Base-by-base conservation (phyloP, 2,888 invertebrate species). In the Caenorhabditis drosophilae region DNA sequence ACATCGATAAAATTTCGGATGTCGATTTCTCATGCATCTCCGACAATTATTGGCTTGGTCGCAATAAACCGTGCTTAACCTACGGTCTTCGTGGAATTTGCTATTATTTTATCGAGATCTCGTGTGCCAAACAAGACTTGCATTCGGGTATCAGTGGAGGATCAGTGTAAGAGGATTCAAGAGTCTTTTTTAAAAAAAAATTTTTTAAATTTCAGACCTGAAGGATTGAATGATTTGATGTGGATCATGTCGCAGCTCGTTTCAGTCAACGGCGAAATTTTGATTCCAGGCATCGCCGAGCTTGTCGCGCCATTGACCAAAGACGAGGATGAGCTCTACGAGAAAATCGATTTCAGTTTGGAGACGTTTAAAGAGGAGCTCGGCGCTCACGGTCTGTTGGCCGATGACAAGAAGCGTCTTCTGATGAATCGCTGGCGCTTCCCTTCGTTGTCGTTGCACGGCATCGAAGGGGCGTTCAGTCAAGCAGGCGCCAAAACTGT, bases 41-140 rank as follows among this genome's bases (percentile, higher is more conserved):
- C 22, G 97, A 98, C 85, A 98, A 96, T 86, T 98, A 97, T 84
- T 98, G 97, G 97, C 86, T 98, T 60, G 96, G 97, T 1, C 94
- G 90, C 66, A 90, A 89, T n/a, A 94, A 93, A 83, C 97, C 98
- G 0, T 97, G 97, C 84, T 89, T 98, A 62, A 96, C 96, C 0
- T 97, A 97, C 85, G 97, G 97, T 4, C 87, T 98, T 12, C 88
- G 87, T 73, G 97, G 97, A 18, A 67, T 84, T 38, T 73, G 4
- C 16, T 96, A 96, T 85, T 98, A 93, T 85, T 89, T 89, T 78
- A 88, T 97, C 11, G 89, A 90, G 84, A 92, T 96, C 84, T 69
- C 79, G 35, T 85, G 86, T 70, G 91, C 95, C 11, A 85, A 86
- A 36, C 93, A 92, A 86, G 97, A 98, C 87, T 87, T 98, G 44